These are phyloP conservation scores for Acanthornis magna DNA, from an alignment of 2,797 vertebrate genomes.

Conservation along the genomic window DNA sequence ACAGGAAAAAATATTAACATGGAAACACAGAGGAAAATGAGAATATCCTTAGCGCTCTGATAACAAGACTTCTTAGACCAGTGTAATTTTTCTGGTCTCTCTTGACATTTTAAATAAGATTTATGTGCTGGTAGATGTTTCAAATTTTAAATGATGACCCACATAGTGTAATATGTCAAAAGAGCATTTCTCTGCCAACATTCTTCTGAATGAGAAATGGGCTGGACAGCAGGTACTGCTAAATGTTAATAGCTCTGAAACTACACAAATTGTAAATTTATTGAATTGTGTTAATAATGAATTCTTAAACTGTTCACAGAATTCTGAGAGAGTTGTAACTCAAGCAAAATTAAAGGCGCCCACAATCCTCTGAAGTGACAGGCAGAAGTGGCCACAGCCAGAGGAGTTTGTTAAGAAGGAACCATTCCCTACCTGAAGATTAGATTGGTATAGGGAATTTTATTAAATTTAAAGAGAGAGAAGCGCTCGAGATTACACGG, in stretches of 20 bases:
- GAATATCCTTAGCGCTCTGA: constrained; percentile 41
- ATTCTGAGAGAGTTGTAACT: not conserved
- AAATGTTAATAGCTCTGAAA: constrained; percentile 75
- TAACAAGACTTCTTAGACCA: constrained; percentile 54
- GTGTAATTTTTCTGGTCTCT: constrained; percentile 49
- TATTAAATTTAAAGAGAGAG: not conserved
- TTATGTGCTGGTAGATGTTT: constrained; percentile 62
- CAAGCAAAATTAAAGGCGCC: not conserved
- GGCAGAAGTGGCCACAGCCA: not conserved
- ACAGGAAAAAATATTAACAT: not conserved
- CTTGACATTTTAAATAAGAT: constrained; percentile 75
- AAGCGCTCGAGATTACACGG: not conserved
- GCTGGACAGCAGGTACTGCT: constrained; percentile 58
- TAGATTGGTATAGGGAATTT: not conserved
- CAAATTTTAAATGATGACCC: constrained; percentile 72
- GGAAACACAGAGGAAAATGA: constrained; percentile 2
- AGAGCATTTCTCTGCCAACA: constrained; percentile 56
- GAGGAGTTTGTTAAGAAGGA: not conserved
- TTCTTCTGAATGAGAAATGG: constrained; percentile 72
- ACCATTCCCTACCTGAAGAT: not conserved
- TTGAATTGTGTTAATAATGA: constrained; percentile 69
- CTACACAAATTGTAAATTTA: constrained; percentile 74
- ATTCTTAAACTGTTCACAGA: constrained; percentile 40
- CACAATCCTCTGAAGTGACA: not conserved
- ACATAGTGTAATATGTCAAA: constrained; percentile 64